Percentiles rank a stretch among this genome's conserved stretches.
Evolutionary conservation across 1,140 invertebrate genomes (phyloP).

Genomic region (Hyphantria cunea): DNA sequence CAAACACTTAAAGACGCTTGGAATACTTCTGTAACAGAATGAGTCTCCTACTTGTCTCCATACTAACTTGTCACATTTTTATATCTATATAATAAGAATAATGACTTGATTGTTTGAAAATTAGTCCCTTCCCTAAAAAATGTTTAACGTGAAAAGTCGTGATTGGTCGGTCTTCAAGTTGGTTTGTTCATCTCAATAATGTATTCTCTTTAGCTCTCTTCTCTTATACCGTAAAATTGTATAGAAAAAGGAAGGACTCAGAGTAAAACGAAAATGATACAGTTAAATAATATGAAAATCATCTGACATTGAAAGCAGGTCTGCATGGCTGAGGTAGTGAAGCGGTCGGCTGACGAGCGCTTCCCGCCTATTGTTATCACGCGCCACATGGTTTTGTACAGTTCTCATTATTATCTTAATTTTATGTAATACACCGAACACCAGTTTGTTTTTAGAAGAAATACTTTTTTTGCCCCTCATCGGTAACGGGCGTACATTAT

Average conservation of each 20-base stretch:
- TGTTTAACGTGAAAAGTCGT: too few relatives aligned
- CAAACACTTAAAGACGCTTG: constrained; percentile 15
- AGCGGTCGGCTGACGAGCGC: constrained; percentile 35
- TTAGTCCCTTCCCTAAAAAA: too few relatives aligned
- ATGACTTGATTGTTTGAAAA: too few relatives aligned
- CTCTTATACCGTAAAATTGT: too few relatives aligned
- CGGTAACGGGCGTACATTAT: too few relatives aligned
- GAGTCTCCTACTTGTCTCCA: not conserved
- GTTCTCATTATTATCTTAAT: constrained; percentile 19
- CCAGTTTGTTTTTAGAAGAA: too few relatives aligned
- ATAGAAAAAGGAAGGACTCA: too few relatives aligned
- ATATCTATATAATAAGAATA: too few relatives aligned
- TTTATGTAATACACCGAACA: constrained; percentile 3
- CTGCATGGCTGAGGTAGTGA: not conserved
- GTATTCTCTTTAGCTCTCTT: too few relatives aligned
- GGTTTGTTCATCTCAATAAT: too few relatives aligned
- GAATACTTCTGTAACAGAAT: constrained; percentile 3
- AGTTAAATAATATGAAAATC: constrained; percentile 2
- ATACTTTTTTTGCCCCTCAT: too few relatives aligned
- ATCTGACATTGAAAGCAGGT: constrained; percentile 7
- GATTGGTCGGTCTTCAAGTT: too few relatives aligned
- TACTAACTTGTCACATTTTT: not conserved
- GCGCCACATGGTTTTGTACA: constrained; percentile 33
- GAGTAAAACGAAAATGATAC: not conserved
- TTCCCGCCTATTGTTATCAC: constrained; percentile 58